Percentiles rank a stretch among this genome's conserved stretches.
phyloP scores from a whole-genome alignment of 2,888 invertebrate genomes.

The Pristionchus arcanus region DNA sequence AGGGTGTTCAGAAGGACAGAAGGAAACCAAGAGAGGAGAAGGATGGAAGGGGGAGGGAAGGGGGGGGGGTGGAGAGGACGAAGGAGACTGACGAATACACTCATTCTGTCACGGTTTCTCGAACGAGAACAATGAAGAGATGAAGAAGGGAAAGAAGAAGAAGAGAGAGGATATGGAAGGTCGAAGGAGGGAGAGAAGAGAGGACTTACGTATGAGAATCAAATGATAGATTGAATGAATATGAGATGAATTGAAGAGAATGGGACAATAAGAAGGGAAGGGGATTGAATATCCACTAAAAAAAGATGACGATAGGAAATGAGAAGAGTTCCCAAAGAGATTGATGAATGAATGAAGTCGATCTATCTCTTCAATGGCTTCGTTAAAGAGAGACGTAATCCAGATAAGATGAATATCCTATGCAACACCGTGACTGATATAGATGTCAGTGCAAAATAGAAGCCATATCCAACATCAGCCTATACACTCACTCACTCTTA shows the following conservation, averaged over 20 bases:
- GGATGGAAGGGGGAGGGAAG: not conserved
- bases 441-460: slow-evolving; percentile 4
- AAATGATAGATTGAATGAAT: not conserved
- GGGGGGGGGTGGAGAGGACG: not conserved
- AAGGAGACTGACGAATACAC: not conserved
- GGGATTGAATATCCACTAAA: not conserved
- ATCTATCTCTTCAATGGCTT: slow-evolving; percentile 14
- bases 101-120: slow-evolving; percentile 16
- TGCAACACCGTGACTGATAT: slow-evolving; percentile 30
- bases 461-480: not conserved
- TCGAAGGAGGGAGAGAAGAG: not conserved
- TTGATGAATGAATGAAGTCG: not conserved
- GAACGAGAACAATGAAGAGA: slow-evolving; percentile 8
- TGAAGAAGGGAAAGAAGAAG: not conserved
- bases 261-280: slow-evolving; percentile 9
- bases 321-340: not conserved
- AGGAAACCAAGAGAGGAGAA: not conserved
- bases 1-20: slow-evolving; percentile 3
- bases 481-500: not conserved
- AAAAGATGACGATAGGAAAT: not conserved
- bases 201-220: not conserved
- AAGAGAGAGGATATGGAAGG: not conserved
- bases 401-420: not conserved
- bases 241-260: not conserved
- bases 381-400: slow-evolving; percentile 12